Evolutionary conservation across 2,888 invertebrate species (phyloP).

Genomic region (Agriopis leucophaearia): DNA sequence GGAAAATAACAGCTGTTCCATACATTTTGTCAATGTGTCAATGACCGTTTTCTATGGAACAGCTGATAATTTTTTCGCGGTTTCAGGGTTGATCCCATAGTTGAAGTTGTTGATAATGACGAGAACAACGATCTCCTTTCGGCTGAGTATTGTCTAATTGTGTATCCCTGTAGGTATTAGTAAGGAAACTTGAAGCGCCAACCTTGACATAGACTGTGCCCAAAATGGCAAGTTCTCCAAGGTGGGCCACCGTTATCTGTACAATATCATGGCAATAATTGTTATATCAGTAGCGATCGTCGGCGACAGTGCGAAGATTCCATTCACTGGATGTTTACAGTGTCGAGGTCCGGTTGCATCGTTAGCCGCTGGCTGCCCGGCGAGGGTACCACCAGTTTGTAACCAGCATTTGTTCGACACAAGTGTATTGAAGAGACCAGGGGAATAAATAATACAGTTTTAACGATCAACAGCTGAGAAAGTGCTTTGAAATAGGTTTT

Average conservation of each 20-base stretch:
- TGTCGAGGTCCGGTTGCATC: constrained; percentile 77
- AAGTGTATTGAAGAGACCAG: constrained; percentile 46
- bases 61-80: too few species aligned
- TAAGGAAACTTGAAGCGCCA: too few species aligned
- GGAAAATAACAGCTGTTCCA: too few species aligned
- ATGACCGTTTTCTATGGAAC: too few species aligned
- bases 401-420: constrained; percentile 70
- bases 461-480: constrained; percentile 43
- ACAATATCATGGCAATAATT: constrained; percentile 38
- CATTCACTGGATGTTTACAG: constrained; percentile 83
- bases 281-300: constrained; percentile 36
- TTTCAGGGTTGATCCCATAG: too few species aligned
- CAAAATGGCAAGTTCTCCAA: constrained; percentile 26
- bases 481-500: constrained; percentile 28
- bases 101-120: too few species aligned
- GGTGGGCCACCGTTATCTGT: constrained; percentile 46
- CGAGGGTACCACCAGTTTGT: constrained; percentile 68
- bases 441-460: constrained; percentile 29
- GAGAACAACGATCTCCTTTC: too few species aligned
- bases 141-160: too few species aligned
- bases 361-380: constrained; percentile 63
- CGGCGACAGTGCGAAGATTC: constrained; percentile 66
- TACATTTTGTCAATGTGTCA: too few species aligned
- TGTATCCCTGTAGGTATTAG: too few species aligned
- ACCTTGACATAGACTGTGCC: background rate